These are phyloP conservation scores for Melanerpes aurifrons DNA, from an alignment of 2,113 vertebrate genomes.

Conservation along the genomic window DNA sequence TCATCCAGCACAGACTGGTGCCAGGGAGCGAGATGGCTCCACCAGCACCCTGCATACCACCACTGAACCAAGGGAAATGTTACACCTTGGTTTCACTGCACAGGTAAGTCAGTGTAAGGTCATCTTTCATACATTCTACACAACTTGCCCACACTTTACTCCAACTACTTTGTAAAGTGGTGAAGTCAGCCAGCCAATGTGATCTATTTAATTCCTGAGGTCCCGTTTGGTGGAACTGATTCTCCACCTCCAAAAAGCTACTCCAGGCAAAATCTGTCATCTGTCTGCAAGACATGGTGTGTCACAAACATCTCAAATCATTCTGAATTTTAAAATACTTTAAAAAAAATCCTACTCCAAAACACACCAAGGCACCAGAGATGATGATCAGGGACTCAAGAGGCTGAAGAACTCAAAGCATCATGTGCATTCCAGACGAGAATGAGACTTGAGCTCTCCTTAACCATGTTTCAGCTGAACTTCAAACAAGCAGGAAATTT, in stretches of 20 bases:
- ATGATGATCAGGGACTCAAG: not conserved
- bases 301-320: not conserved
- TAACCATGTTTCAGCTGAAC: not conserved
- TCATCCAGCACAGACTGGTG: not conserved
- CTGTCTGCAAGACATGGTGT: not conserved
- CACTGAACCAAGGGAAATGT: fast-evolving
- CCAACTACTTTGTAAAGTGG: not conserved
- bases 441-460: not conserved
- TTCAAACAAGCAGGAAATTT: not conserved
- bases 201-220: not conserved
- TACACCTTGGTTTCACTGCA: not conserved
- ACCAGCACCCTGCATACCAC: not conserved
- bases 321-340: not conserved
- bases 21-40: not conserved
- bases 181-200: not conserved
- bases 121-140: not conserved
- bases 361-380: not conserved
- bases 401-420: not conserved
- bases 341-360: not conserved
- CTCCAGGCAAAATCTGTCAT: not conserved
- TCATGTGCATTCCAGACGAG: not conserved
- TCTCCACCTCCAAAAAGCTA: not conserved
- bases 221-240: not conserved
- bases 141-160: not conserved
- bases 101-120: not conserved